Evolutionary conservation across 1,140 invertebrate species (phyloP).

Genomic region (Elymnias hypermnestra): DNA sequence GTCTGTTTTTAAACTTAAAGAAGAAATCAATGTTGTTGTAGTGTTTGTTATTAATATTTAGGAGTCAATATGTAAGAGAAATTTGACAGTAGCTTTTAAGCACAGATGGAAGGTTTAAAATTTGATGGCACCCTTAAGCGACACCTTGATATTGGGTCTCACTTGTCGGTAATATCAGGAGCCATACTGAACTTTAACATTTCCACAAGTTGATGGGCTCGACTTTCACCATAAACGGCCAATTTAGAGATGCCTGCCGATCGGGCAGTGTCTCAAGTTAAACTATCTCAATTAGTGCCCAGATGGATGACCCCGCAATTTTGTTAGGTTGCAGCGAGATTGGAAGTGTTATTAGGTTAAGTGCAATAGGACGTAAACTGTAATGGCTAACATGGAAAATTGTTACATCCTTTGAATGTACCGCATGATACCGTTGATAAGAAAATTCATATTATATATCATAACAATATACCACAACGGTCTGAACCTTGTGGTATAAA

Average conservation of each 20-base stretch:
- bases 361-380: conserved; percentile 36
- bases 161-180: conserved; percentile 52
- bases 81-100: neutral
- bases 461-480: too few species aligned
- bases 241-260: conserved; percentile 62
- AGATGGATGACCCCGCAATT: conserved; percentile 69
- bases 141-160: too few species aligned
- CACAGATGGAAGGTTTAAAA: neutral
- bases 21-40: too few species aligned
- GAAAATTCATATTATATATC: neutral
- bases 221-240: conserved; percentile 72
- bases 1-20: too few species aligned
- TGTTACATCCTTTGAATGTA: conserved; percentile 19
- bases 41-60: too few species aligned
- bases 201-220: conserved; percentile 52
- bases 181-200: conserved; percentile 62
- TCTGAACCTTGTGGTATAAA: too few species aligned
- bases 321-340: conserved; percentile 55
- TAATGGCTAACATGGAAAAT: conserved; percentile 25
- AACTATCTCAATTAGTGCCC: conserved; percentile 73
- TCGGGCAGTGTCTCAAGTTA: conserved; percentile 59
- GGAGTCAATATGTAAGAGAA: too few species aligned
- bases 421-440: neutral
- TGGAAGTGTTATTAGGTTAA: conserved; percentile 58
- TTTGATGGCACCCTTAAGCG: conserved; percentile 28